These are phyloP conservation scores for Muntiacus reevesi DNA, from an alignment of 2,113 vertebrate species.

Conservation along the genomic window DNA sequence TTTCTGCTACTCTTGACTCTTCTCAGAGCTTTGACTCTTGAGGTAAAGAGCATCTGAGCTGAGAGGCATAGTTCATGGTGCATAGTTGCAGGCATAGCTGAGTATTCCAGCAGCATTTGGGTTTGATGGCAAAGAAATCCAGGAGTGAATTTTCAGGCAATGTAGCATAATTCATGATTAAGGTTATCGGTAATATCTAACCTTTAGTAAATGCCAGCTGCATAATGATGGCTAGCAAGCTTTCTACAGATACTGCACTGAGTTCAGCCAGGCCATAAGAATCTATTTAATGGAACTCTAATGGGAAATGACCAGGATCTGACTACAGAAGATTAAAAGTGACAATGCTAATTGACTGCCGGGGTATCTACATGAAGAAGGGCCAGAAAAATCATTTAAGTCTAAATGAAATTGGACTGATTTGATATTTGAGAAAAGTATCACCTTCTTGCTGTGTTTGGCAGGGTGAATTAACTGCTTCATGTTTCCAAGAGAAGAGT, in stretches of 20 bases:
- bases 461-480: conserved; percentile 80
- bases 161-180: conserved; percentile 89
- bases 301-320: conserved; percentile 95
- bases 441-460: conserved; percentile 78
- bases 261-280: conserved; percentile 88
- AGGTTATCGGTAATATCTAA: conserved; percentile 90
- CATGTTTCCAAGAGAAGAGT: conserved; percentile 64
- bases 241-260: conserved; percentile 83
- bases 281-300: conserved; percentile 91
- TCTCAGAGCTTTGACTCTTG: background rate
- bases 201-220: conserved; percentile 94
- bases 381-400: conserved; percentile 94
- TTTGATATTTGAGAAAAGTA: conserved; percentile 87
- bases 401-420: conserved; percentile 95
- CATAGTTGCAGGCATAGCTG: conserved; percentile 18
- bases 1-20: background rate
- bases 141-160: conserved; percentile 81
- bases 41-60: conserved; percentile 61
- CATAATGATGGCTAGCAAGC: conserved; percentile 90
- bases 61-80: conserved; percentile 37
- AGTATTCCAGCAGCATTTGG: conserved; percentile 16
- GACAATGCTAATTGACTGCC: conserved; percentile 96
- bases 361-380: conserved; percentile 91
- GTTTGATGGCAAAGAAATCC: conserved; percentile 33
- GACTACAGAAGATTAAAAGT: conserved; percentile 94